Percentiles rank a stretch among this genome's conserved stretches.
Evolutionary conservation across 2,888 invertebrate species (phyloP).

Genomic region (Iphiclides podalirius): DNA sequence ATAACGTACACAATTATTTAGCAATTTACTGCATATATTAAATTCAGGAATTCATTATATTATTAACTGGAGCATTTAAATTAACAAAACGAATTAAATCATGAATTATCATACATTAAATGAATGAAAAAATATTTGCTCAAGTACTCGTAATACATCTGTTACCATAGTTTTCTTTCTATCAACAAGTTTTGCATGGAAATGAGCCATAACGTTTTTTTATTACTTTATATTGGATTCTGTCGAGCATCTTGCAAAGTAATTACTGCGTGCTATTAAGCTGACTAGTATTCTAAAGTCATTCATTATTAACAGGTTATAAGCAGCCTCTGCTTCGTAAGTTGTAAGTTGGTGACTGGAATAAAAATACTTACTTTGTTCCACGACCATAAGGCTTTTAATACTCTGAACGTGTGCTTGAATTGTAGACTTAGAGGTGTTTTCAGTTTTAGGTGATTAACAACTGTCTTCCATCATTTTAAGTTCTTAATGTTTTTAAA

Average conservation of each 20-base stretch:
- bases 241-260: conserved; percentile 54
- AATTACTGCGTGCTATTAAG: conserved; percentile 49
- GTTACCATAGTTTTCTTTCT: too few relatives aligned
- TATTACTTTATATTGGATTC: conserved; percentile 46
- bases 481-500: conserved; percentile 38
- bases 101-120: too few relatives aligned
- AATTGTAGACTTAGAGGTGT: conserved; percentile 17
- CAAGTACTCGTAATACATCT: too few relatives aligned
- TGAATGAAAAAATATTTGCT: too few relatives aligned
- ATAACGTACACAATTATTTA: too few relatives aligned
- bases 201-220: conserved; percentile 42
- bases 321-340: conserved; percentile 49
- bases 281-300: conserved; percentile 60
- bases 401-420: conserved; percentile 15
- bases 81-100: too few relatives aligned
- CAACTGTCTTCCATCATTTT: conserved; percentile 47
- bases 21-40: too few relatives aligned
- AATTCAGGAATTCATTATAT: too few relatives aligned
- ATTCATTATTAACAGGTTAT: conserved; percentile 64
- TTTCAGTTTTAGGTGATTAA: conserved; percentile 52
- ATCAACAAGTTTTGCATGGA: conserved; percentile 50
- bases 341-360: conserved; percentile 10
- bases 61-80: too few relatives aligned
- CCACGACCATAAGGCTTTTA: conserved; percentile 24
- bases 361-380: conserved; percentile 17